Conservation (phyloP, 2,888 invertebrate genomes). For the Lingula anatina region DNA sequence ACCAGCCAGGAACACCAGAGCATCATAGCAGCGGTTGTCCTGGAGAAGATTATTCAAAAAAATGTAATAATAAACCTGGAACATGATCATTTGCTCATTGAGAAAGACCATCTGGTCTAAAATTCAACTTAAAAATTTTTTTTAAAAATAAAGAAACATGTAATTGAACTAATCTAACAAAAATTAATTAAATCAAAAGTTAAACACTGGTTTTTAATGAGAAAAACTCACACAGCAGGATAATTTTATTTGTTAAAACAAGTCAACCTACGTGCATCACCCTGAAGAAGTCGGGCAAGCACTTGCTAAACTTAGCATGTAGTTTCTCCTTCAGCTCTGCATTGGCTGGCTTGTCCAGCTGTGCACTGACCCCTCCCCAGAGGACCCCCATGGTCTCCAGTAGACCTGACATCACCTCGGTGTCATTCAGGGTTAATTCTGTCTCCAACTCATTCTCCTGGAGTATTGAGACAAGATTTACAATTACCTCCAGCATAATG, state of each 20-base stretch:
- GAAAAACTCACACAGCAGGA: neutral
- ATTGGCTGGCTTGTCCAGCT: slow-evolving; percentile 21
- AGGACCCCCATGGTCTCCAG: slow-evolving; percentile 33
- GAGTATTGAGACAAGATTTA: neutral
- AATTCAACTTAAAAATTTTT: no score
- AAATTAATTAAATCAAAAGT: no score
- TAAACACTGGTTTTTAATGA: neutral
- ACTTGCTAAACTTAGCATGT: slow-evolving; percentile 24
- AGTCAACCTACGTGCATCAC: slow-evolving; percentile 22
- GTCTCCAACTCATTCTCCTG: neutral
- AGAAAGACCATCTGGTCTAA: no score
- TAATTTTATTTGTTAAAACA: neutral
- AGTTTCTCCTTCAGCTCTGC: slow-evolving; percentile 20
- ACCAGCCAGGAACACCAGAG: slow-evolving; percentile 28
- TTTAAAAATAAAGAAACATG: no score
- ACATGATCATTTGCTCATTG: no score
- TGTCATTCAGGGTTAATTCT: slow-evolving; percentile 18
- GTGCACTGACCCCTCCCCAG: slow-evolving; percentile 21
- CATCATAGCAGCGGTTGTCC: slow-evolving; percentile 21
- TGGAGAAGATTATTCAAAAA: slow-evolving; percentile 11
- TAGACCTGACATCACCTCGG: slow-evolving; percentile 25
- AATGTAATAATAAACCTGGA: neutral
- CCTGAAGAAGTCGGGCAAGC: slow-evolving; percentile 28
- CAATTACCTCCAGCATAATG: no score
- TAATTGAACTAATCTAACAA: no score